phyloP scores from a whole-genome alignment of 1,140 invertebrate genomes.

The Eulimnadia texana region DNA sequence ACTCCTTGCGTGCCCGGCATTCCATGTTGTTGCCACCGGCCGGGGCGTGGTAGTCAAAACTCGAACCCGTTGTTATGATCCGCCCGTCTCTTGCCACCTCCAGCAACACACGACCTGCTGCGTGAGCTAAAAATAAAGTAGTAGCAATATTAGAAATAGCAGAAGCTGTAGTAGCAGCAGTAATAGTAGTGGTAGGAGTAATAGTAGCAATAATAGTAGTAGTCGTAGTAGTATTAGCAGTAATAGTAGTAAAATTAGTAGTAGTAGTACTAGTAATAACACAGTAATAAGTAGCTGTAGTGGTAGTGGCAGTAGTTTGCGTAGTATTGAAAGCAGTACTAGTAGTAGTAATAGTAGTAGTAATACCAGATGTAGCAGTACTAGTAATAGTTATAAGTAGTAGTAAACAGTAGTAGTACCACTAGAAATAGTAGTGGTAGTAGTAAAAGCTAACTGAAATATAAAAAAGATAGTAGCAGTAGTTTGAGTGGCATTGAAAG shows the following conservation, averaged over 20 bases:
- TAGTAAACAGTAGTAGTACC: conserved; percentile 13
- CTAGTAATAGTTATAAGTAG: conserved; percentile 4
- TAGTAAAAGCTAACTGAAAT: too few species aligned
- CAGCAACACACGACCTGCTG: conserved; percentile 69
- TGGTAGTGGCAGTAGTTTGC: too few species aligned
- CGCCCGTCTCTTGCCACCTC: conserved; percentile 82
- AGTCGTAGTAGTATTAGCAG: too few species aligned
- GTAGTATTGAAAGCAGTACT: conserved; percentile 15
- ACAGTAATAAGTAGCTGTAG: too few species aligned
- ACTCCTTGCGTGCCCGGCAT: neutral
- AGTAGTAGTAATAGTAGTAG: conserved; percentile 10
- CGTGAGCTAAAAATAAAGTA: conserved; percentile 48
- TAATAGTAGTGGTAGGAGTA: too few species aligned
- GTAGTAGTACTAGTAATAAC: too few species aligned
- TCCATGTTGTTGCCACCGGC: neutral
- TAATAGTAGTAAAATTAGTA: too few species aligned
- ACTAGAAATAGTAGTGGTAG: too few species aligned
- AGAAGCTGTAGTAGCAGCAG: conserved; percentile 11
- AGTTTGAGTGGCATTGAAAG: too few species aligned
- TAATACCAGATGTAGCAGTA: too few species aligned
- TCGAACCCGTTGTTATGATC: conserved; percentile 80
- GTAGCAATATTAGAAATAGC: conserved; percentile 6
- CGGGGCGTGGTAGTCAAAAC: conserved; percentile 66
- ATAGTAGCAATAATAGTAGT: too few species aligned
- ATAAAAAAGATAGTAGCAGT: too few species aligned